Conservation (phyloP, 53 echinoderm and acorn worm genomes). For the Mesocentrotus franciscanus region DNA sequence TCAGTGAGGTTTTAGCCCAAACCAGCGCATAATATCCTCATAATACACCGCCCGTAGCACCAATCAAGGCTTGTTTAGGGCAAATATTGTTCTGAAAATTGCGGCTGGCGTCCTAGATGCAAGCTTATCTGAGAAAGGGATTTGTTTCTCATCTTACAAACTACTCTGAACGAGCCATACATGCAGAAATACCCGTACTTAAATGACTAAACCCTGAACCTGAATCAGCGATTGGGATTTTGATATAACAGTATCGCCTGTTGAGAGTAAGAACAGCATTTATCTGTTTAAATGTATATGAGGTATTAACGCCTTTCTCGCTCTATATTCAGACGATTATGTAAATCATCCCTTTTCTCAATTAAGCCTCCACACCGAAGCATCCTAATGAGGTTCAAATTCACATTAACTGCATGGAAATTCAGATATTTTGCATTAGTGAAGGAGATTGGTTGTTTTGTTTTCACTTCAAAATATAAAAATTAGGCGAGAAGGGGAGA, state of each 20-base stretch:
- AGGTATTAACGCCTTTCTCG: no score
- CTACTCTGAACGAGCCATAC: constrained; percentile 11
- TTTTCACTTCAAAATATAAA: no score
- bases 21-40: constrained; percentile 52
- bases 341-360: no score
- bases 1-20: neutral
- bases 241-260: neutral
- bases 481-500: no score
- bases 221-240: neutral
- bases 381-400: no score
- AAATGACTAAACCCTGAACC: neutral
- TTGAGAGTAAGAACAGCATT: no score
- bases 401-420: no score
- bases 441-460: no score
- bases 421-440: no score
- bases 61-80: constrained; percentile 47
- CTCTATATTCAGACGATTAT: no score
- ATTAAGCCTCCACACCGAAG: no score
- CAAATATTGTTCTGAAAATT: constrained; percentile 53
- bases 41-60: constrained; percentile 11
- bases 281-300: no score
- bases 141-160: constrained; percentile 7
- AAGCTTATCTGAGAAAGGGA: neutral
- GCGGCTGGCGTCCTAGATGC: constrained; percentile 23
- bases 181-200: neutral